Evolutionary conservation across 1,140 invertebrate species (phyloP).

Genomic region (Plutomurus gul): DNA sequence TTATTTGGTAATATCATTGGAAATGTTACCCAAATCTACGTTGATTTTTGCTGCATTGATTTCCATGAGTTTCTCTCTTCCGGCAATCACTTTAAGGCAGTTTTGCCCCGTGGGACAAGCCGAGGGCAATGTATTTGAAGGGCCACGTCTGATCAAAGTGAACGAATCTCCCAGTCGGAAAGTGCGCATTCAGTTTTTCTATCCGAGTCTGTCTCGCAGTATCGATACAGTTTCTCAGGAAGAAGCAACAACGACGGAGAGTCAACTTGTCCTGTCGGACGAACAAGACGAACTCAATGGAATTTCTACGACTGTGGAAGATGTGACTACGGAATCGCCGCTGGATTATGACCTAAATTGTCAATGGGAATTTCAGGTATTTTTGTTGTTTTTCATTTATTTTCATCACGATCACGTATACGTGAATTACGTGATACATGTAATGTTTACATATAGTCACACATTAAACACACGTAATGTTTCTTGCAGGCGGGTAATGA

Average conservation of each 20-base stretch:
- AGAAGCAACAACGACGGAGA: background rate
- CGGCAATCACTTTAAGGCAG: background rate
- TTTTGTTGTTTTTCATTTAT: no score
- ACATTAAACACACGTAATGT: background rate
- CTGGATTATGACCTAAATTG: slow-evolving; percentile 33
- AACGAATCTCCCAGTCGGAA: slow-evolving; percentile 29
- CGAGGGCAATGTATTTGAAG: background rate
- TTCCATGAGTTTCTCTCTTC: background rate
- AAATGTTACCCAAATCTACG: background rate
- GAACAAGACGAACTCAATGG: background rate
- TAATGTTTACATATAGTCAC: background rate
- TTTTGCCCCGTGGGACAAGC: background rate
- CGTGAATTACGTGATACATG: background rate
- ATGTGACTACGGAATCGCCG: background rate
- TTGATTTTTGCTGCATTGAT: background rate
- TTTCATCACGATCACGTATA: background rate
- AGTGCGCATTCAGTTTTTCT: slow-evolving; percentile 38
- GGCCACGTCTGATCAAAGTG: background rate
- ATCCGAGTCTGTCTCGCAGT: slow-evolving; percentile 1
- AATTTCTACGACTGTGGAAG: background rate
- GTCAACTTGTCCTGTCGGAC: background rate
- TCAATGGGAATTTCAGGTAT: slow-evolving; percentile 50
- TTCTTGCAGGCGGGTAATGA: slow-evolving; percentile 43
- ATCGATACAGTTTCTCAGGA: background rate
- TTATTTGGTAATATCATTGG: no score